Evolutionary conservation across 2,888 invertebrate genomes (phyloP), one percentile per base, ranked within the genome.

Genomic region (Microctonus hyperodae): DNA sequence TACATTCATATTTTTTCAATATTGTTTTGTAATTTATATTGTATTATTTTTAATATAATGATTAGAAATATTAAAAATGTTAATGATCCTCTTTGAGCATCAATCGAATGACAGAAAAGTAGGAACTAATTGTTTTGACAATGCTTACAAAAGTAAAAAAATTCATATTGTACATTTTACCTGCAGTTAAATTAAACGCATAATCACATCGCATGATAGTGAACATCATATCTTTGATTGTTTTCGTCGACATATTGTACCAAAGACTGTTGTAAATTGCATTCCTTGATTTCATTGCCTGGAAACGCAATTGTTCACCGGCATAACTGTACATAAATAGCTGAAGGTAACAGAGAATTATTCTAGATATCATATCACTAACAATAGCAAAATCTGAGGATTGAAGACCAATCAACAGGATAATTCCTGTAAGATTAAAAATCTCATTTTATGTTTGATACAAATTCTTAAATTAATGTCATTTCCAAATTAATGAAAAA

Each of bases 251-350:
- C 25, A 64, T 55, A 28, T 65, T 53, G 25, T 70, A 68, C 70
- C 70, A 70, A 1, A 50, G 56, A 16, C 48, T 56, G 22, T 22
- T 50, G 40, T 70, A 70, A 40, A 66, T 58, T 9, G 64, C 50
- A 4, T 51, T 40, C 11, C 58, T 25, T 16, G 68, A 51, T n/a
- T 58, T 62, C 9, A 25, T 44, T 3, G 64, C 53, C 35, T 68
- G 61, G 23, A 64, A 48, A 2, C 64, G 55, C 35, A 70, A 44
- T 35, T 55, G 44, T 37, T 70, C 68, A 10, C 68, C 70, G 10
- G 64, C 64, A 40, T 70, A 70, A 48, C 68, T 37, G 48, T 70
- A 70, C n/a, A 68, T 33, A 20, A 66, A 67, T 16, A 70, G 23
- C 11, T 70, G 66, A 31, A 67, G 23, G 53, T 59, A 62, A 44